phyloP scores from a whole-genome alignment of 2,113 vertebrate species.

The Neopipo cinnamomea region DNA sequence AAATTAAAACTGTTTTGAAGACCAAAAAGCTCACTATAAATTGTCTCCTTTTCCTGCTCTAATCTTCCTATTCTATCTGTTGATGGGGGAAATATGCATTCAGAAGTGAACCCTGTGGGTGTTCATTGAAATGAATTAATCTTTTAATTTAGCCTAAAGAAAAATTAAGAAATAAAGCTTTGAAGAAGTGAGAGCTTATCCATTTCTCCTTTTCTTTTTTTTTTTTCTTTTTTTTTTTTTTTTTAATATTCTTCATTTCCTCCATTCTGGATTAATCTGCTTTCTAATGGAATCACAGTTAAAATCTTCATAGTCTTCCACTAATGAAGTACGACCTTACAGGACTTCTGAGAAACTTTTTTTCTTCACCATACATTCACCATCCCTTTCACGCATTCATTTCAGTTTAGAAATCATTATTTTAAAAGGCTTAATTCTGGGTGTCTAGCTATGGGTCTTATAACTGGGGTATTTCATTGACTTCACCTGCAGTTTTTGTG shows the following conservation, averaged over 20 bases:
- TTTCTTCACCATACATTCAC: background rate
- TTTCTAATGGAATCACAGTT: background rate
- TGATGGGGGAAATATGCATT: background rate
- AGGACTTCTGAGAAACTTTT: background rate
- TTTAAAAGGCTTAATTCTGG: background rate
- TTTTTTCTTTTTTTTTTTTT: background rate
- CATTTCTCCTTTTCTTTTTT: background rate
- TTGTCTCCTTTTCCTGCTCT: background rate
- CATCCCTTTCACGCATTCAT: background rate
- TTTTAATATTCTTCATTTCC: background rate
- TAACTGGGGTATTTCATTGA: background rate
- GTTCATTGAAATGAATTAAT: conserved; percentile 21
- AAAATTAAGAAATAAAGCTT: conserved; percentile 34
- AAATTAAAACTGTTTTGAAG: conserved; percentile 25
- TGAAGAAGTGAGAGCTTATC: conserved; percentile 33
- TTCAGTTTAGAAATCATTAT: background rate
- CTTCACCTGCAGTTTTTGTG: background rate
- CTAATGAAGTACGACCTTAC: background rate
- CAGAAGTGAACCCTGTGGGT: background rate
- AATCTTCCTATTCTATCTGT: conserved; percentile 27
- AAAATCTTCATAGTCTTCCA: background rate
- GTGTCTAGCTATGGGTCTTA: background rate
- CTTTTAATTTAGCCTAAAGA: conserved; percentile 23
- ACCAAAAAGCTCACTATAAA: conserved; percentile 2
- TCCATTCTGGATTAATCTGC: background rate